Conservation (phyloP, 2,888 invertebrate species). For the Heteromyza rotundicornis region DNA sequence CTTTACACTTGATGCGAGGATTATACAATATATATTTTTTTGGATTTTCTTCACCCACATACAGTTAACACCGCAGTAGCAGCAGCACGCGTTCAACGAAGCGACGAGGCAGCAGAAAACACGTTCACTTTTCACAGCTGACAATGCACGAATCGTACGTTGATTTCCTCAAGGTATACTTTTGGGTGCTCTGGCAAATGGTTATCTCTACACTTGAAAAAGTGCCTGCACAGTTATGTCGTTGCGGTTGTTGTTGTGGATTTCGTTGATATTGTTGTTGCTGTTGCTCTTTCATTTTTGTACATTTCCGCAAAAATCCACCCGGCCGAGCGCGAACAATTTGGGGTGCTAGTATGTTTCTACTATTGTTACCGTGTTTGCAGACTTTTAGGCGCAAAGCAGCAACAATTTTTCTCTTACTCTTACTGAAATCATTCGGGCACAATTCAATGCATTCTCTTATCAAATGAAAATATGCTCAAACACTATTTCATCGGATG, state of each 20-base stretch:
- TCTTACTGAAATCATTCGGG: too few relatives aligned
- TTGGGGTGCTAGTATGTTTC: not conserved
- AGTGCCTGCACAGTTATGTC: not conserved
- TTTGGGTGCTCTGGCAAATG: slow-evolving; percentile 30
- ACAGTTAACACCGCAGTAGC: too few relatives aligned
- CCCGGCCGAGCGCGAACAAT: not conserved
- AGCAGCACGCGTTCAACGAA: not conserved
- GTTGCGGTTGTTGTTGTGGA: too few relatives aligned
- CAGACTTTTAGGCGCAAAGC: not conserved
- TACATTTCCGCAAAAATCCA: not conserved
- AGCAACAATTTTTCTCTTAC: too few relatives aligned
- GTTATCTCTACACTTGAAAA: not conserved
- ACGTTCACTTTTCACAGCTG: slow-evolving; percentile 1
- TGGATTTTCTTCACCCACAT: too few relatives aligned
- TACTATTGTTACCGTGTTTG: not conserved
- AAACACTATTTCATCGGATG: too few relatives aligned
- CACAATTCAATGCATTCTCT: too few relatives aligned
- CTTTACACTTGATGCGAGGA: not conserved
- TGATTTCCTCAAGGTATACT: slow-evolving; percentile 20
- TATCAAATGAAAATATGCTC: too few relatives aligned
- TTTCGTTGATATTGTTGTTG: too few relatives aligned
- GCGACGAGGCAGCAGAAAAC: too few relatives aligned
- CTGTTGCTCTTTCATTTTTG: slow-evolving; percentile 4
- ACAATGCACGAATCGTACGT: not conserved
- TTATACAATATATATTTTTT: too few relatives aligned